Evolutionary conservation across 2,113 vertebrate genomes (phyloP), one percentile per base, ranked within the genome.

Genomic region (Lepisosteus oculatus): DNA sequence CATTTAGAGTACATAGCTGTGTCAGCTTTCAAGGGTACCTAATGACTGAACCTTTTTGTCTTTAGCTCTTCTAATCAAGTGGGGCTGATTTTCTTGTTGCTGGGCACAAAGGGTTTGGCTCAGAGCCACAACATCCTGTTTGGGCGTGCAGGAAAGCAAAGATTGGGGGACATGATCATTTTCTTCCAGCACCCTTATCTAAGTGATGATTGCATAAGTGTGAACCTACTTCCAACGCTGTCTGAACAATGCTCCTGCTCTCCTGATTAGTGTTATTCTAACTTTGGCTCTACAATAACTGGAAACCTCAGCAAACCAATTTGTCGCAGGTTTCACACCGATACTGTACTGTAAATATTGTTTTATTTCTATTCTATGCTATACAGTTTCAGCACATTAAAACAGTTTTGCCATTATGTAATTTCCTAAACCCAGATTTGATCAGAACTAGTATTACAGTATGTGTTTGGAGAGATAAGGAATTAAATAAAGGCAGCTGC

Each of bases 391-490:
- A 76, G 69, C 67, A 64, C 77, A 83, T 77, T 63, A 79, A 76
- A 70, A 67, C 59, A 72, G 67, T 83, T 85, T 74, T 74, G 77
- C 75, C 65, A 70, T 86, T 77, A 72, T 80, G 85, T 79, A 80
- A 87, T 89, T 91, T 87, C 87, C 83, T 78, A 76, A 77, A 86
- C 74, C 77, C 72, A 74, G 89, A 90, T 90, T 88, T 68, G n/a
- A 91, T 91, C 87, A 77, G 64, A 72, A 54, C 79, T 75, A 71
- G 77, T 74, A 78, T 82, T 81, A 29, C 29, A 29, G 29, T 29
- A 77, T 82, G 81, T 89, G 86, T 81, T 86, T 70, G 76, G 67
- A 76, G 73, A 88, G 90, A 90, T 92, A 91, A 92, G 89, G 78
- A 81, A 81, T 72, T 67, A 59, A 79, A 82, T 77, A 78, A 78